These are phyloP conservation scores for Temnopleurus reevesii DNA, from an alignment of 53 echinoderm and acorn worm species.

Conservation along the genomic window DNA sequence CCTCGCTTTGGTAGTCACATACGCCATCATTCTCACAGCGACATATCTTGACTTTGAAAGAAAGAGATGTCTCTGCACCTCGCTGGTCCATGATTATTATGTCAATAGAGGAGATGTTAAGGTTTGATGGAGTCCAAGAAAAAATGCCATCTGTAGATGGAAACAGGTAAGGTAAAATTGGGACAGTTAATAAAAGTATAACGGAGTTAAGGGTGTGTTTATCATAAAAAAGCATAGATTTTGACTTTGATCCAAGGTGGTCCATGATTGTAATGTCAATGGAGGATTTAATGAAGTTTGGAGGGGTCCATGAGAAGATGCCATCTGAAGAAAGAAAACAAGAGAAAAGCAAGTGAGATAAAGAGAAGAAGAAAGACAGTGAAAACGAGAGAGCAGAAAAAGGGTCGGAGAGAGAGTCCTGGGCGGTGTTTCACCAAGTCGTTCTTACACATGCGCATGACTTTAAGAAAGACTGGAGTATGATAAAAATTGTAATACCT, in stretches of 20 bases:
- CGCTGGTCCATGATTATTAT: background rate
- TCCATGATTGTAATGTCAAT: too few relatives aligned
- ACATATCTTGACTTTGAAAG: constrained; percentile 58
- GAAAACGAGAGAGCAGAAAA: background rate
- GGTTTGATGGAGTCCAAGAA: background rate
- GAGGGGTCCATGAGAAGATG: background rate
- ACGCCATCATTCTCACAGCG: constrained; percentile 67
- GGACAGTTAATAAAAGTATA: too few relatives aligned
- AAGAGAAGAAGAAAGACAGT: background rate
- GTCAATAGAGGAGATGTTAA: background rate
- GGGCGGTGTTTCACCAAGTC: too few relatives aligned
- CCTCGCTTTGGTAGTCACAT: constrained; percentile 61
- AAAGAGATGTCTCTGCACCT: background rate
- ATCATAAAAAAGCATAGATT: too few relatives aligned
- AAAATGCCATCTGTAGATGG: background rate
- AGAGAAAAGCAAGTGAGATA: too few relatives aligned
- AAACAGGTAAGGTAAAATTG: too few relatives aligned
- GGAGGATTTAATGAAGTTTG: background rate
- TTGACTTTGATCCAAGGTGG: too few relatives aligned
- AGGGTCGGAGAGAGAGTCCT: background rate
- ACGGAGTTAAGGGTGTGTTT: too few relatives aligned
- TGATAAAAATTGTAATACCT: too few relatives aligned
- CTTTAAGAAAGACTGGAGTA: too few relatives aligned
- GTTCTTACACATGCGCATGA: too few relatives aligned
- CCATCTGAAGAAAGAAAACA: too few relatives aligned